phyloP scores from a whole-genome alignment of 1,140 invertebrate genomes.

The Parapsyche elsis region DNA sequence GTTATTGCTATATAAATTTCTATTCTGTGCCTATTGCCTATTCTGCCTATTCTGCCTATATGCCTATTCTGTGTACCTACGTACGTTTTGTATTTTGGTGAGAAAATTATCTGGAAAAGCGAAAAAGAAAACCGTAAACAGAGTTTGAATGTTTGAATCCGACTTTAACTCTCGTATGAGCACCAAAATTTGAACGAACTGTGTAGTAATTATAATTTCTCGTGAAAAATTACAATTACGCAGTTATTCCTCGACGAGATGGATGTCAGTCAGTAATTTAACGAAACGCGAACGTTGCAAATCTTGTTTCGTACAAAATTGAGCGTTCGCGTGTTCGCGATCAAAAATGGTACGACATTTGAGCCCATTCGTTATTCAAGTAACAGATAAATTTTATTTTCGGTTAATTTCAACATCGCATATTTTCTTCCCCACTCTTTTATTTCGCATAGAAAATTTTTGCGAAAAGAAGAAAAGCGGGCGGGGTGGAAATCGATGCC shows the following conservation, averaged over 20 bases:
- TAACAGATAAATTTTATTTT: not conserved
- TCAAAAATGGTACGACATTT: not conserved
- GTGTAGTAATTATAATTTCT: no score
- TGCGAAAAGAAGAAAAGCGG: not conserved
- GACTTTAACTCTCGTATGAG: no score
- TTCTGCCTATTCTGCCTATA: no score
- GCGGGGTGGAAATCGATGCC: not conserved
- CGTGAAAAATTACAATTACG: no score
- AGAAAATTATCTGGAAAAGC: no score
- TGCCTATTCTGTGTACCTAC: no score
- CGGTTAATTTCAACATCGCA: constrained; percentile 1
- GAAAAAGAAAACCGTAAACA: no score
- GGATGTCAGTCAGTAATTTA: not conserved
- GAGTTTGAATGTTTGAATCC: no score
- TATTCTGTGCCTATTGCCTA: no score
- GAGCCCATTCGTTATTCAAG: not conserved
- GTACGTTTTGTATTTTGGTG: no score
- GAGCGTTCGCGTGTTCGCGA: not conserved
- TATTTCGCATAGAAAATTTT: not conserved
- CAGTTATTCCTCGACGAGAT: not conserved
- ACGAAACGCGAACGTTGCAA: not conserved
- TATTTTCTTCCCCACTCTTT: not conserved
- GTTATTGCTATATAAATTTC: no score
- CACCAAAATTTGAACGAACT: no score
- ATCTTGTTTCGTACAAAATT: not conserved